phyloP scores from a whole-genome alignment of 2,797 vertebrate species.

The Pogoniulus pusillus region DNA sequence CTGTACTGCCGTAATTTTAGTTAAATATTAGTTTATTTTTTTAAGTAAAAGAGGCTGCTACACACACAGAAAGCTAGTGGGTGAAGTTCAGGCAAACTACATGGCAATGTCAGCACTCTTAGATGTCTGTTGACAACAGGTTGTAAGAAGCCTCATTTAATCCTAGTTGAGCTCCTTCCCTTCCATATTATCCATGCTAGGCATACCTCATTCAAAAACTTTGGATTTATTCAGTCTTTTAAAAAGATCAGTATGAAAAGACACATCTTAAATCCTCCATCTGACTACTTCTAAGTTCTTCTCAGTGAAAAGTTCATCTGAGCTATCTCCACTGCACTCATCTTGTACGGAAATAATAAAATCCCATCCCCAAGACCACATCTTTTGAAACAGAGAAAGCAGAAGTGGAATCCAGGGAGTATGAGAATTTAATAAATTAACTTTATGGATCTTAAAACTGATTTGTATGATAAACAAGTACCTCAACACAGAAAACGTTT shows the following conservation, averaged over 20 bases:
- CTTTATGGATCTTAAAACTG: not conserved
- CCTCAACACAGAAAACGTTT: not conserved
- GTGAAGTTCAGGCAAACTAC: conserved; percentile 13
- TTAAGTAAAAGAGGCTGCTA: not conserved
- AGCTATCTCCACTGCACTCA: not conserved
- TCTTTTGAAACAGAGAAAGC: not conserved
- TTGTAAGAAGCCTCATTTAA: not conserved
- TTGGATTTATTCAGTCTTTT: not conserved
- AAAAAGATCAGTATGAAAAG: not conserved
- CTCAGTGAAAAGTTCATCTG: not conserved
- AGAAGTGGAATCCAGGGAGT: not conserved
- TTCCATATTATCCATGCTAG: not conserved
- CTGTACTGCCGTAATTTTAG: not conserved
- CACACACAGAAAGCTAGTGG: not conserved
- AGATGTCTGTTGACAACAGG: not conserved
- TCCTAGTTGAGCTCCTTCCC: not conserved
- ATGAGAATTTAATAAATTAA: not conserved
- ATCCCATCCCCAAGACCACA: not conserved
- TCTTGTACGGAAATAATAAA: not conserved
- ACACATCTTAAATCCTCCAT: not conserved
- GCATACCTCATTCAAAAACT: not conserved
- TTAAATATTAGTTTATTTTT: not conserved
- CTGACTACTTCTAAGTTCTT: not conserved
- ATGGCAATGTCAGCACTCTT: not conserved
- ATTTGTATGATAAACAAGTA: not conserved